Conservation (phyloP, 2,888 invertebrate species). For the Netelia inedita region DNA sequence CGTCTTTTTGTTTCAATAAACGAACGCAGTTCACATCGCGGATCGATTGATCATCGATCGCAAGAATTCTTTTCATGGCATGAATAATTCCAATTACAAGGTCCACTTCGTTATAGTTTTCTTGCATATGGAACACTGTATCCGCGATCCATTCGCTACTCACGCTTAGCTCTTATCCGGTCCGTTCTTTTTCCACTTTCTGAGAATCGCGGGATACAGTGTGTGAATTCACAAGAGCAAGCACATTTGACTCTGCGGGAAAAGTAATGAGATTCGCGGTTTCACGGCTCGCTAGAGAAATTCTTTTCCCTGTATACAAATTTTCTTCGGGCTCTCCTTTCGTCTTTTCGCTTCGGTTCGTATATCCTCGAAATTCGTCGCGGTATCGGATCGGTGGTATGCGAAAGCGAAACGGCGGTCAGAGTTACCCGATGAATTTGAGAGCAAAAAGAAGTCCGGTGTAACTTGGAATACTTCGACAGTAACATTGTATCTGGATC, state of each 20-base stretch:
- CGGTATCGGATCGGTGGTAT: slow-evolving; percentile 21
- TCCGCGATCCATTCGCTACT: slow-evolving; percentile 16
- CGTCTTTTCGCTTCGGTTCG: slow-evolving; percentile 6
- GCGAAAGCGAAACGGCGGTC: slow-evolving; percentile 16
- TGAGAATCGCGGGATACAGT: background rate
- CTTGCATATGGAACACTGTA: background rate
- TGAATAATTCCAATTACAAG: slow-evolving; percentile 41
- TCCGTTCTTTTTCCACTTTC: slow-evolving; percentile 71
- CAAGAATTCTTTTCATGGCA: slow-evolving; percentile 17
- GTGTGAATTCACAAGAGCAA: background rate
- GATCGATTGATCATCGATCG: slow-evolving; percentile 2
- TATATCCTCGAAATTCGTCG: slow-evolving; percentile 31
- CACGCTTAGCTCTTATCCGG: slow-evolving; percentile 10
- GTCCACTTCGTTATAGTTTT: slow-evolving; percentile 3
- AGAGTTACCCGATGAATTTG: slow-evolving; percentile 17
- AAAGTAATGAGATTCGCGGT: slow-evolving; percentile 72
- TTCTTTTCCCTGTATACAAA: slow-evolving; percentile 35
- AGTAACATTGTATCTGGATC: background rate
- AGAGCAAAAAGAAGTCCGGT: background rate
- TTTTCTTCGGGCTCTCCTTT: slow-evolving; percentile 33
- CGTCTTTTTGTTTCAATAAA: background rate
- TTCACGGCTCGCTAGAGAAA: slow-evolving; percentile 74
- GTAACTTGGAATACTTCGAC: background rate
- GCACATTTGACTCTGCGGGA: slow-evolving; percentile 51
- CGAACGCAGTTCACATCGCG: background rate